phyloP scores from a whole-genome alignment of 2,888 invertebrate species.

The Patella ulyssiponensis region DNA sequence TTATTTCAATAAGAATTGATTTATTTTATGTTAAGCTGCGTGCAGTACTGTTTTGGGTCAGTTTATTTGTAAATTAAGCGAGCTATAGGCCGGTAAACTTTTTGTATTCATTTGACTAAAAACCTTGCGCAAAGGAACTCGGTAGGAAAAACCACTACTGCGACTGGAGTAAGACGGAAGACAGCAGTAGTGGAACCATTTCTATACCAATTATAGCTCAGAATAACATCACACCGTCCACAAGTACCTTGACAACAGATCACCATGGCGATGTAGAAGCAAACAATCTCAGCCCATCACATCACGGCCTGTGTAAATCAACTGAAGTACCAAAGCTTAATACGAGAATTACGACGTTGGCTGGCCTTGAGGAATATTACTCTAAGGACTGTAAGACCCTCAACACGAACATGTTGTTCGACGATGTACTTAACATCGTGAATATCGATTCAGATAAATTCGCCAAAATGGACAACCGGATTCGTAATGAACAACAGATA shows the following conservation, averaged over 20 bases:
- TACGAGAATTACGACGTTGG: conserved; percentile 35
- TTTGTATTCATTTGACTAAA: too few species aligned
- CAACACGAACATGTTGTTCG: conserved; percentile 75
- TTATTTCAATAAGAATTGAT: too few species aligned
- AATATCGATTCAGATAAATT: conserved; percentile 77
- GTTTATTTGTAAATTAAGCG: too few species aligned
- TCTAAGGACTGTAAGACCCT: conserved; percentile 77
- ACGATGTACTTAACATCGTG: conserved; percentile 72
- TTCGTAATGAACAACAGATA: conserved; percentile 73
- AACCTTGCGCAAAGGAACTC: too few species aligned
- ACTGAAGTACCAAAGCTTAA: conserved; percentile 28
- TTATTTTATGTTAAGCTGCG: too few species aligned
- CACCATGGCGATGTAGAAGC: not conserved
- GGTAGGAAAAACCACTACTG: too few species aligned
- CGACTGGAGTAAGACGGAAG: too few species aligned
- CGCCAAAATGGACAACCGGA: conserved; percentile 73
- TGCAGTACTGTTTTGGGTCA: too few species aligned
- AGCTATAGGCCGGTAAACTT: too few species aligned
- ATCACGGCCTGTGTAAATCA: not conserved
- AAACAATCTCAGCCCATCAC: not conserved
- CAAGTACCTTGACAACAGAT: not conserved
- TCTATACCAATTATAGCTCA: not conserved
- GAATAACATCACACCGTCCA: not conserved
- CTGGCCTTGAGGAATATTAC: conserved; percentile 74
- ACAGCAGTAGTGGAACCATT: too few species aligned